Percentiles rank a stretch among this genome's conserved stretches.
Evolutionary conservation across 1,140 invertebrate species (phyloP).

Genomic region (Leptestheria dahalacensis): DNA sequence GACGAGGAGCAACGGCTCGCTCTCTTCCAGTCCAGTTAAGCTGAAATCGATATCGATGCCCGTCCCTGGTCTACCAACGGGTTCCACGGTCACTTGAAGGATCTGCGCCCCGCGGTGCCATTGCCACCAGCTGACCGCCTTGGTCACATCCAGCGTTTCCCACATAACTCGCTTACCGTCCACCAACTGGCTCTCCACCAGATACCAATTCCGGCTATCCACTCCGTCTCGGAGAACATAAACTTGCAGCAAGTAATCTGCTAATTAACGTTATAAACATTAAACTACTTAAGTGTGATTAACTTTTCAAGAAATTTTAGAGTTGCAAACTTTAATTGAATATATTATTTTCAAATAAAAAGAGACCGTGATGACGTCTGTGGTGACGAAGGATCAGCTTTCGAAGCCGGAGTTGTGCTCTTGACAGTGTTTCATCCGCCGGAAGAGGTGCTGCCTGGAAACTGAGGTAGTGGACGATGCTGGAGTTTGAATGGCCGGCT

Average conservation of each 20-base stretch:
- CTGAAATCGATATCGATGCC: not conserved
- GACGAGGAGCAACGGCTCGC: not conserved
- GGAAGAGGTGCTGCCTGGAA: not conserved
- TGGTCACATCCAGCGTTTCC: not conserved
- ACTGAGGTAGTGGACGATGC: not conserved
- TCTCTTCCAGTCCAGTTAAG: not conserved
- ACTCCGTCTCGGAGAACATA: not conserved
- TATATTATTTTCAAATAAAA: not conserved
- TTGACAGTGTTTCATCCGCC: not conserved
- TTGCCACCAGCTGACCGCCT: not conserved
- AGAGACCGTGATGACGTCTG: not conserved
- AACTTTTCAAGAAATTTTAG: too few species aligned
- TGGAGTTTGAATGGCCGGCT: not conserved
- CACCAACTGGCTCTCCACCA: not conserved
- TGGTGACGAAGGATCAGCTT: not conserved
- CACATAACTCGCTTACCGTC: not conserved
- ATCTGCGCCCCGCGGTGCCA: not conserved
- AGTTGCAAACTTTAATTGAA: too few species aligned
- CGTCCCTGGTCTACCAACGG: not conserved
- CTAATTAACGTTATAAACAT: not conserved
- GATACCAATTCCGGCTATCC: not conserved
- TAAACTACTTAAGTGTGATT: too few species aligned
- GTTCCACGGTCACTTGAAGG: not conserved
- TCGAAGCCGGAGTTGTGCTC: not conserved
- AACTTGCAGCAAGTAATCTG: not conserved